phyloP scores from a whole-genome alignment of 2,113 vertebrate species.

The Ophiodon elongatus region DNA sequence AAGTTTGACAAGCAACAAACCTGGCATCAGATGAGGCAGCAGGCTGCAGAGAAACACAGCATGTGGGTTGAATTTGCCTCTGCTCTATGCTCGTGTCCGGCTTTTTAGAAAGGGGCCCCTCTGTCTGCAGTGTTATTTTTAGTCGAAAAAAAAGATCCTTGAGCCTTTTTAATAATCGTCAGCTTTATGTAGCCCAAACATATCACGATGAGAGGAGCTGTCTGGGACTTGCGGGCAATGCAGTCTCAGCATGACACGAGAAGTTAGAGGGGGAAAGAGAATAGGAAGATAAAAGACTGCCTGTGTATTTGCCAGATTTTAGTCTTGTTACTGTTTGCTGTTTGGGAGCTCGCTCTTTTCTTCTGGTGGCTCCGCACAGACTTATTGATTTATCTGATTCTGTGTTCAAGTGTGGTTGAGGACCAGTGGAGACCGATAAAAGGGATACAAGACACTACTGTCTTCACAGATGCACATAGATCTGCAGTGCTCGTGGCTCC shows the following conservation, averaged over 20 bases:
- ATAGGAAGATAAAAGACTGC: constrained; percentile 48
- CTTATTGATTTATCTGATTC: constrained; percentile 87
- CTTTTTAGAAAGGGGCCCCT: constrained; percentile 59
- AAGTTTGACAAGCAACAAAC: constrained; percentile 71
- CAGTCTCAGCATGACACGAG: constrained; percentile 66
- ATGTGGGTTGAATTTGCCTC: constrained; percentile 68
- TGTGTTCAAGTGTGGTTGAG: constrained; percentile 66
- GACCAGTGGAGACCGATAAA: constrained; percentile 66
- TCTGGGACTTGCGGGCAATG: constrained; percentile 68
- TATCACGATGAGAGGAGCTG: constrained; percentile 63
- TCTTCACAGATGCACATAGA: constrained; percentile 75
- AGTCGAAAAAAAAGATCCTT: constrained; percentile 62
- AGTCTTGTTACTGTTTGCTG: constrained; percentile 55
- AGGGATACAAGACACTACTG: constrained; percentile 85
- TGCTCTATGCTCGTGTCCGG: constrained; percentile 59
- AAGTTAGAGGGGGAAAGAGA: constrained; percentile 48
- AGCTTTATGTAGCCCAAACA: constrained; percentile 69
- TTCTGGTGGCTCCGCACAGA: constrained; percentile 68
- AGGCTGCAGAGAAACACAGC: constrained; percentile 57
- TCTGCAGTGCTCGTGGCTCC: constrained; percentile 82
- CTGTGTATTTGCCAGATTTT: constrained; percentile 60
- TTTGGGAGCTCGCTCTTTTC: constrained; percentile 42
- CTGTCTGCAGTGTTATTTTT: constrained; percentile 80
- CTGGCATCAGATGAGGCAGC: constrained; percentile 65
- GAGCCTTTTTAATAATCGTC: constrained; percentile 79